Percentiles rank a stretch among this genome's conserved stretches.
phyloP scores from a whole-genome alignment of 2,888 invertebrate genomes.

The Balanococcus diminutus region DNA sequence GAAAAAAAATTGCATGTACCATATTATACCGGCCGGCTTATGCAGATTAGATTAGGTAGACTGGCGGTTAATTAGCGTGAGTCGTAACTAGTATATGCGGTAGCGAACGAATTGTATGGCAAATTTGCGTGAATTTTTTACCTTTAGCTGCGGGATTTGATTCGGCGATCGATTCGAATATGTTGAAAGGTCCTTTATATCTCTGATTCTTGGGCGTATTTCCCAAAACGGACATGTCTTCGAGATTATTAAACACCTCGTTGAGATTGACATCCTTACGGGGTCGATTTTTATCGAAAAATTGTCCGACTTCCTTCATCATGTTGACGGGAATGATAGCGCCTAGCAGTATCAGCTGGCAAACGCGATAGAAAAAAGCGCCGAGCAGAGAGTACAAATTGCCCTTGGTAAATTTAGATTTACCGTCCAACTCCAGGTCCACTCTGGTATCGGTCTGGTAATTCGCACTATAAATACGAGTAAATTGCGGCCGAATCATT shows the following conservation, averaged over 20 bases:
- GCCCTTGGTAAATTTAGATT: background rate
- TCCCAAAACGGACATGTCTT: slow-evolving; percentile 44
- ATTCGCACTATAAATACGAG: background rate
- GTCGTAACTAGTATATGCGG: background rate
- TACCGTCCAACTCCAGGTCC: background rate
- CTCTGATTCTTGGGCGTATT: slow-evolving; percentile 45
- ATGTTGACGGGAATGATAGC: background rate
- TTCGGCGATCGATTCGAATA: slow-evolving; percentile 52
- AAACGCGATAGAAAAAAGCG: background rate
- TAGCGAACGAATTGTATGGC: background rate
- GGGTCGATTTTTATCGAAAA: slow-evolving; percentile 4
- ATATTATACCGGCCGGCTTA: slow-evolving; percentile 11
- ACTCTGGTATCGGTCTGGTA: background rate
- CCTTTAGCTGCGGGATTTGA: slow-evolving; percentile 34
- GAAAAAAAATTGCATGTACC: background rate
- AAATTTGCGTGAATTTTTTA: background rate
- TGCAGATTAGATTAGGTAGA: background rate
- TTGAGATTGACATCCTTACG: slow-evolving; percentile 46
- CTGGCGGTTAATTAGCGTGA: background rate
- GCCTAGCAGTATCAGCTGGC: background rate
- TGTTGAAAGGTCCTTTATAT: slow-evolving; percentile 49
- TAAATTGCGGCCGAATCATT: slow-evolving; percentile 9
- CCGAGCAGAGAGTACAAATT: background rate
- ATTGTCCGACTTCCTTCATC: slow-evolving; percentile 50
- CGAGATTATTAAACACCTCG: slow-evolving; percentile 47